These are phyloP conservation scores for Dermatemys mawii DNA, from an alignment of 2,113 vertebrate genomes.

Conservation along the genomic window DNA sequence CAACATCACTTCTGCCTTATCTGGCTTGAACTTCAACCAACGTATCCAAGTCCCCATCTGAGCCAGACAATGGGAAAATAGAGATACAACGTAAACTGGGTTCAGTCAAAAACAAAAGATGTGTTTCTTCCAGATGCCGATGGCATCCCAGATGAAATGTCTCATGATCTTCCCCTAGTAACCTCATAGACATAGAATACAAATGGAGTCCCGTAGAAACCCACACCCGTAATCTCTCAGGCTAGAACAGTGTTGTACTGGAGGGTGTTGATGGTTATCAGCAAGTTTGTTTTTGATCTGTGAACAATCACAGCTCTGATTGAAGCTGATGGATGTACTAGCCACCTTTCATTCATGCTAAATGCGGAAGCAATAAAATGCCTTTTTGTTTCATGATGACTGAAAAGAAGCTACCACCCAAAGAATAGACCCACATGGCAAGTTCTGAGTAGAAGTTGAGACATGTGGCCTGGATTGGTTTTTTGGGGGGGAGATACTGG, in stretches of 20 bases:
- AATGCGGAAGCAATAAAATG: background rate
- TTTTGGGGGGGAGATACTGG: background rate
- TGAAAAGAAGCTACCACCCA: background rate
- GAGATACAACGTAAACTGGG: background rate
- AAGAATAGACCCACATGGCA: background rate
- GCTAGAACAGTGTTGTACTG: background rate
- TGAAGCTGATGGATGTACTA: background rate
- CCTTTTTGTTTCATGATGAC: background rate
- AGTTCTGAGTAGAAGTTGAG: background rate
- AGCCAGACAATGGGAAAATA: background rate
- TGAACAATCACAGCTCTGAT: background rate
- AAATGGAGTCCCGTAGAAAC: background rate
- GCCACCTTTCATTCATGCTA: background rate
- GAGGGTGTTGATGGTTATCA: background rate
- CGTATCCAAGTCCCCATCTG: background rate
- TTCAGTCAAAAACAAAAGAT: background rate
- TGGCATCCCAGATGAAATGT: background rate
- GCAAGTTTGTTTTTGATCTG: rapidly evolving
- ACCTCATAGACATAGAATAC: background rate
- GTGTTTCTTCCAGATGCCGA: rapidly evolving
- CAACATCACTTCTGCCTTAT: background rate
- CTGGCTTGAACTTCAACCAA: background rate
- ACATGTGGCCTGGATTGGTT: no score
- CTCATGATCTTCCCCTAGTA: background rate
- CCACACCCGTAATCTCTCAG: background rate